A percentile compares a stretch with the other conserved stretches of the same genome.
phyloP scores from a whole-genome alignment of 2,113 vertebrate genomes.

The Tringa solitaria region DNA sequence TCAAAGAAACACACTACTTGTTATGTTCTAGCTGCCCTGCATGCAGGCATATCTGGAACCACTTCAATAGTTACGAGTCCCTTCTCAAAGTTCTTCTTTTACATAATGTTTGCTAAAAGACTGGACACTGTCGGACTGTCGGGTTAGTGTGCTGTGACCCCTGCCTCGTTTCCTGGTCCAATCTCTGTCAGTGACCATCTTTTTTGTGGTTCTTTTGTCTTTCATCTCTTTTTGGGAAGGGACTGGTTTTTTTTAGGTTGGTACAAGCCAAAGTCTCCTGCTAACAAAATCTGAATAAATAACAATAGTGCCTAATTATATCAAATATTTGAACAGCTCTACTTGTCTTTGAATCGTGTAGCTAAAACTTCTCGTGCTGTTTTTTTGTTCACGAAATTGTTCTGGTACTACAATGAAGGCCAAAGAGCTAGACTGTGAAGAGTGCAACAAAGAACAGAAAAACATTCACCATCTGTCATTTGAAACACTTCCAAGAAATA shows the following conservation, averaged over 20 bases:
- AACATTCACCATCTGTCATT: slow-evolving; percentile 20
- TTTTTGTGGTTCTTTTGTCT: not conserved
- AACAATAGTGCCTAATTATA: not conserved
- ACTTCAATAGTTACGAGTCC: not conserved
- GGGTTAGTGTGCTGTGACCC: not conserved
- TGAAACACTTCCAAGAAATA: slow-evolving; percentile 15
- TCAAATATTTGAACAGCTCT: not conserved
- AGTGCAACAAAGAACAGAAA: slow-evolving; percentile 20
- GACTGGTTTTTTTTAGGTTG: not conserved
- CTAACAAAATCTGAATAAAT: not conserved
- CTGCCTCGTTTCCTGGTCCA: not conserved
- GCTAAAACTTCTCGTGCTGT: not conserved
- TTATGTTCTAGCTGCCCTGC: not conserved
- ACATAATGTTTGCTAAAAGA: not conserved
- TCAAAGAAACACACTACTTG: not conserved
- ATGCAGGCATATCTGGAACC: not conserved
- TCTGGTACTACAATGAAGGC: not conserved
- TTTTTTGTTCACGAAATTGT: not conserved
- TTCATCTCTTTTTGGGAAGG: not conserved
- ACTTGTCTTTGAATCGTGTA: not conserved
- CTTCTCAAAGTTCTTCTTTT: not conserved
- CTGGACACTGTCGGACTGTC: no score
- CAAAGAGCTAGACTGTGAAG: not conserved
- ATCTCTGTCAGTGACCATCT: not conserved
- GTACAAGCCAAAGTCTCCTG: not conserved